These are phyloP conservation scores for Pygathrix nemaeus DNA, from an alignment of 2,113 vertebrate genomes.

Conservation along the genomic window DNA sequence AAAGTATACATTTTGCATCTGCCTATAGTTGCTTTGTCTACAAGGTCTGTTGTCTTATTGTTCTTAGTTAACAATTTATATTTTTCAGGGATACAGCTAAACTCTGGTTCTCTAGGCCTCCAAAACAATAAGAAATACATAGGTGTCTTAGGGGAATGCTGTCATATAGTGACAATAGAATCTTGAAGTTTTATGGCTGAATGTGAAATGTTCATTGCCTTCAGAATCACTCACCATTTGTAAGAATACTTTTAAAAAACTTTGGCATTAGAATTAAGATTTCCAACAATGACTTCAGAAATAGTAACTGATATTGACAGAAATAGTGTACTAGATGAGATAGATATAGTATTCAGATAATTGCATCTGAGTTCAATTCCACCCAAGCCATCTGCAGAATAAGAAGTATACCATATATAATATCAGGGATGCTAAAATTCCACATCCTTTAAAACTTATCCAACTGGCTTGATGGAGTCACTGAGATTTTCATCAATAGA, in stretches of 20 bases:
- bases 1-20: neutral
- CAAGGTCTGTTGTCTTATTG: neutral
- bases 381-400: neutral
- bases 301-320: neutral
- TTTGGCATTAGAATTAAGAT: neutral
- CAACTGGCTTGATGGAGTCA: neutral
- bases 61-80: constrained; percentile 25
- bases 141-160: neutral
- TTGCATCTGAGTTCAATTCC: neutral
- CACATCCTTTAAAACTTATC: neutral
- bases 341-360: neutral
- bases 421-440: neutral
- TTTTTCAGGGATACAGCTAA: neutral
- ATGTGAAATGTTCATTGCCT: neutral
- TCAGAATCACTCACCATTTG: neutral
- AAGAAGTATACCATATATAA: neutral
- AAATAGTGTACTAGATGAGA: neutral
- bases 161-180: neutral
- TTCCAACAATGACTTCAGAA: neutral
- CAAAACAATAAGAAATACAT: neutral
- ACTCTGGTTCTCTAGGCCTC: neutral
- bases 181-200: neutral
- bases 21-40: neutral
- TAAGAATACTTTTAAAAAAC: neutral
- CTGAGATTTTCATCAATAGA: neutral